A percentile compares a stretch with the other conserved stretches of the same genome.
These are phyloP conservation scores for Acanthornis magna DNA, from an alignment of 2,797 vertebrate genomes.

Conservation along the genomic window DNA sequence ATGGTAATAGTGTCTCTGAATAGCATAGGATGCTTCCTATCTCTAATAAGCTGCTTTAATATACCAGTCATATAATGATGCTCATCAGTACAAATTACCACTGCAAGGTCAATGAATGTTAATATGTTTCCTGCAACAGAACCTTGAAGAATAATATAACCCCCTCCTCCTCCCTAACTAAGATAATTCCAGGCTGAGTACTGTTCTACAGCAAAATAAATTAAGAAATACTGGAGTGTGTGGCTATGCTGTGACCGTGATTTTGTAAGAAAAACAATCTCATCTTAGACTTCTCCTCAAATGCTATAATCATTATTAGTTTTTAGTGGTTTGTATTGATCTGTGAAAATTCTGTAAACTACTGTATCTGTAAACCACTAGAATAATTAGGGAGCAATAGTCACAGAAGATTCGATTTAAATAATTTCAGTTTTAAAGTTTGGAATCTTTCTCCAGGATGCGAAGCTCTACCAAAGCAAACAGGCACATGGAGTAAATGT, in stretches of 20 bases:
- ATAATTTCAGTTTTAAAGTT: slow-evolving; percentile 7
- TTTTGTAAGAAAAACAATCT: neutral
- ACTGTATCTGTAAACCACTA: neutral
- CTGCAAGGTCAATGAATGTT: slow-evolving; percentile 52
- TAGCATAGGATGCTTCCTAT: neutral
- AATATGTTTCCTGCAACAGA: slow-evolving; percentile 48
- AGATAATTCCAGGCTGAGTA: slow-evolving; percentile 28
- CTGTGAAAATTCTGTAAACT: neutral
- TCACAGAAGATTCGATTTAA: neutral
- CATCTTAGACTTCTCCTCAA: neutral
- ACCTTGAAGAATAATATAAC: slow-evolving; percentile 36
- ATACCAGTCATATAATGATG: slow-evolving; percentile 35
- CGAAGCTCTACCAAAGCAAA: neutral
- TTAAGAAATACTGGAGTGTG: neutral
- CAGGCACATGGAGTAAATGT: neutral
- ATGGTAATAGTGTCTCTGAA: slow-evolving; percentile 36
- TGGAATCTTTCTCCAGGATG: neutral
- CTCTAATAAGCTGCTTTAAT: slow-evolving; percentile 59
- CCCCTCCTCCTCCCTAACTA: neutral
- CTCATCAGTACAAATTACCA: slow-evolving; percentile 51
- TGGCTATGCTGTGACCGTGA: neutral
- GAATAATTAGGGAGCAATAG: neutral
- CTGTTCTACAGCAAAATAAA: slow-evolving; percentile 36
- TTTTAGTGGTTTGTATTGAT: slow-evolving; percentile 17
- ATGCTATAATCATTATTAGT: neutral